Conservation (phyloP, 2,888 invertebrate genomes). For the Meloe dianella region DNA sequence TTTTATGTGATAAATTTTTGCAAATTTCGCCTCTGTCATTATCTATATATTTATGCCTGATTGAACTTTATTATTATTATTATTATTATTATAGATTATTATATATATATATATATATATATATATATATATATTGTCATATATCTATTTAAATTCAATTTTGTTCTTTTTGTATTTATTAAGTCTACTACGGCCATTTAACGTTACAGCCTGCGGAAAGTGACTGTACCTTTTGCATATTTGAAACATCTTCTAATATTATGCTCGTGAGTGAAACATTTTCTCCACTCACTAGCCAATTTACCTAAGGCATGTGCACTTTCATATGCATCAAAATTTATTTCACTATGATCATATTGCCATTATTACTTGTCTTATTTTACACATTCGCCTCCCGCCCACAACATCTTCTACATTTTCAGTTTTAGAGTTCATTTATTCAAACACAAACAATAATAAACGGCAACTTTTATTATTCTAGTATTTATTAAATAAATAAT, state of each 20-base stretch:
- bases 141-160: background rate
- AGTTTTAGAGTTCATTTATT: constrained; percentile 21
- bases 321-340: constrained; percentile 34
- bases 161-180: background rate
- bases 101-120: too few relatives aligned
- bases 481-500: background rate
- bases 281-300: constrained; percentile 35
- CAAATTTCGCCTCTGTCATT: constrained; percentile 12
- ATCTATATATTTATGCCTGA: constrained; percentile 7
- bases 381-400: background rate
- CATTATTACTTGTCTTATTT: constrained; percentile 31
- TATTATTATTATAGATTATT: background rate
- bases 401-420: constrained; percentile 19
- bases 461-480: background rate
- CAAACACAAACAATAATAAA: constrained; percentile 4
- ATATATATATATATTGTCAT: background rate
- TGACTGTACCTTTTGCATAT: constrained; percentile 27
- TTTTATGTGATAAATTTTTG: constrained; percentile 12
- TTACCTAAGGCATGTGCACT: constrained; percentile 34
- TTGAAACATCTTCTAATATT: constrained; percentile 34
- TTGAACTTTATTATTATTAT: constrained; percentile 19
- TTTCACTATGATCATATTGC: constrained; percentile 32
- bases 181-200: constrained; percentile 17
- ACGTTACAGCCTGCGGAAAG: constrained; percentile 26
- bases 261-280: constrained; percentile 35